Evolutionary conservation across 2,888 invertebrate species (phyloP).

Genomic region (Oxytorus armatus): DNA sequence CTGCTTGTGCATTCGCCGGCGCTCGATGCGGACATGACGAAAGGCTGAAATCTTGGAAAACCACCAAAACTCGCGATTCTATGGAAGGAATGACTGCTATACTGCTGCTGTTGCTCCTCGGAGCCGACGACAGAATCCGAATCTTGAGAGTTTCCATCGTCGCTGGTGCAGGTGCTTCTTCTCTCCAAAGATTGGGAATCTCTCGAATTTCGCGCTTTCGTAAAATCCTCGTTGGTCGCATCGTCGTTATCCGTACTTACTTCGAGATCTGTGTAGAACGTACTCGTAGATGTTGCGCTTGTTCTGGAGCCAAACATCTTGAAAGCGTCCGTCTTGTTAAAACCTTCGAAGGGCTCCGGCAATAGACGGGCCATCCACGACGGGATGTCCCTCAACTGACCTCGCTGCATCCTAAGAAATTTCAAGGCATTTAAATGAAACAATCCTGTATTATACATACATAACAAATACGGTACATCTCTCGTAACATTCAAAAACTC

Average conservation of each 20-base stretch:
- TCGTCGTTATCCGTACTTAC: constrained; percentile 71
- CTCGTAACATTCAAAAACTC: no score
- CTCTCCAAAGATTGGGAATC: constrained; percentile 75
- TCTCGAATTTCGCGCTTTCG: constrained; percentile 68
- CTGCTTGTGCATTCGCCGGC: constrained; percentile 74
- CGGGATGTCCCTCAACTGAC: constrained; percentile 80
- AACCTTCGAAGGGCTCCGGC: constrained; percentile 78
- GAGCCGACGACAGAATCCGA: constrained; percentile 75
- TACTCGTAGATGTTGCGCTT: constrained; percentile 78
- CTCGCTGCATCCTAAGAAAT: constrained; percentile 82
- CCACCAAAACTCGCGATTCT: constrained; percentile 81
- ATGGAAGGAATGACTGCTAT: constrained; percentile 79
- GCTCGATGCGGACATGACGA: constrained; percentile 80
- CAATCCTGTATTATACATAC: no score
- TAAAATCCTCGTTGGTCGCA: constrained; percentile 52
- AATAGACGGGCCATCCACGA: constrained; percentile 80
- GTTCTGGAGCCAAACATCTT: constrained; percentile 83
- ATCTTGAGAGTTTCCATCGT: constrained; percentile 80
- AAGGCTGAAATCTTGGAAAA: constrained; percentile 81
- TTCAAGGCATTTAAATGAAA: no score
- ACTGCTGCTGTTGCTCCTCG: constrained; percentile 76
- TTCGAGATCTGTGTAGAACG: constrained; percentile 81
- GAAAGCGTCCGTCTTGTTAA: constrained; percentile 71
- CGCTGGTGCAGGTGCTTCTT: constrained; percentile 75
- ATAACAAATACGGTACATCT: no score